Percentiles rank a stretch among this genome's conserved stretches.
Conservation (phyloP, 2,888 invertebrate genomes). For the Sipha maydis region DNA sequence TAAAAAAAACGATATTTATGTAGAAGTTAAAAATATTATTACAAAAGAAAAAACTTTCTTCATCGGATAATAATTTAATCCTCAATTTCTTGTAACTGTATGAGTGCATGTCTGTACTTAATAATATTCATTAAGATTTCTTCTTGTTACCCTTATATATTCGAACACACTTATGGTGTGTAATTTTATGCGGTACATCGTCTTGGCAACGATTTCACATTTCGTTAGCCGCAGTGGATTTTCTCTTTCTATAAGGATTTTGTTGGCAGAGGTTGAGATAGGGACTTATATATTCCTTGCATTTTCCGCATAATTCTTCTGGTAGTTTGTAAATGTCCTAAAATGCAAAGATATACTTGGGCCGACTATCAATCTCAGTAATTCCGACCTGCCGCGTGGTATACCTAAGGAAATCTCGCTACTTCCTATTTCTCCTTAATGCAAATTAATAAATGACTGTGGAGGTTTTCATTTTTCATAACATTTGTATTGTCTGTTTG, state of each 20-base stretch:
- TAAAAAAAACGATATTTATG: too few relatives aligned
- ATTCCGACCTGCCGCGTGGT: conserved; percentile 20
- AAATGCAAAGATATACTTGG: conserved; percentile 24
- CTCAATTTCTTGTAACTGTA: background rate
- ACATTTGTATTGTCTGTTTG: background rate
- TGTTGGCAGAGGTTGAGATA: conserved; percentile 26
- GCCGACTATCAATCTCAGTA: conserved; percentile 46
- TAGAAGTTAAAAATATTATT: too few relatives aligned
- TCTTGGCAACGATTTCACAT: conserved; percentile 53
- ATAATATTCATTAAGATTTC: background rate
- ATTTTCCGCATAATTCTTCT: conserved; percentile 49
- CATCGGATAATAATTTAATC: background rate
- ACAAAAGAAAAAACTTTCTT: too few relatives aligned
- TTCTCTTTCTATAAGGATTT: conserved; percentile 50
- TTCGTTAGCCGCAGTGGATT: conserved; percentile 37
- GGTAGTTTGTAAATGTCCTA: conserved; percentile 49
- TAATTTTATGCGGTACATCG: conserved; percentile 25
- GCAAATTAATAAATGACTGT: conserved; percentile 31
- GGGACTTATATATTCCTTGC: conserved; percentile 32
- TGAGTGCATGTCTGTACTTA: background rate
- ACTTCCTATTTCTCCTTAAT: background rate
- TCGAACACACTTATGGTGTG: background rate
- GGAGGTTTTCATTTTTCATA: background rate
- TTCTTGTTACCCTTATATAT: background rate
- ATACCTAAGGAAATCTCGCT: background rate